Evolutionary conservation across 2,113 vertebrate species (phyloP), one percentile per base, ranked within the genome.

Genomic region (Mus pahari): DNA sequence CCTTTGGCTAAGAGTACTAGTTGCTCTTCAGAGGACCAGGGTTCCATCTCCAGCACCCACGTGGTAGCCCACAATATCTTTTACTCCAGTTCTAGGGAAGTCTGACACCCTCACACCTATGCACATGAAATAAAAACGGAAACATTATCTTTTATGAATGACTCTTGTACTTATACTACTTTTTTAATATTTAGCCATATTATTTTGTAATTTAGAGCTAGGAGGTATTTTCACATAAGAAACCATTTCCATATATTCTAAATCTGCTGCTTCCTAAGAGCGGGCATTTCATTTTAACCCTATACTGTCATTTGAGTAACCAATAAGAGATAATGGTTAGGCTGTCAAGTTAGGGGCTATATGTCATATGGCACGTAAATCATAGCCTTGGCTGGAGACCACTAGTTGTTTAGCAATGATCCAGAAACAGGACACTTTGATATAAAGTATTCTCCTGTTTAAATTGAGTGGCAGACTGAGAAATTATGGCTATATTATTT

Each of bases 401-500:
- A 5, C 31, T 77, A 31, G 28, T 53, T 79, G n/a, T 20, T 92
- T n/a, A 83, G 78, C 58, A 87, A 16, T 55, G 79, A 91, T 42
- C 91, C 12, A 87, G 17, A 62, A 42, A 24, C 77, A 86, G 31
- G 17, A 95, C 90, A 86, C 78, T 91, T 13, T 95, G 16, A 42
- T 62, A 94, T 94, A 86, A 0, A 39, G 53, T 92, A 93, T 31
- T 45, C 48, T 88, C 62, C 68, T 8, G 62, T 94, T n/a, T 86
- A n/a, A 79, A 22, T 77, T 94, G 6, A 68, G 31, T 39, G 90
- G 36, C 42, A 94, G 73, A 92, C 55, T 81, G 58, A n/a, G 74
- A 96, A 94, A 88, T 88, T 87, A 66, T 71, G 4, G 19, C 31
- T 88, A 96, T 42, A 81, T 96, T 83, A 93, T 96, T 96, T 95